These are phyloP conservation scores for Crossaster papposus DNA, from an alignment of 53 echinoderm and acorn worm species.

Conservation along the genomic window DNA sequence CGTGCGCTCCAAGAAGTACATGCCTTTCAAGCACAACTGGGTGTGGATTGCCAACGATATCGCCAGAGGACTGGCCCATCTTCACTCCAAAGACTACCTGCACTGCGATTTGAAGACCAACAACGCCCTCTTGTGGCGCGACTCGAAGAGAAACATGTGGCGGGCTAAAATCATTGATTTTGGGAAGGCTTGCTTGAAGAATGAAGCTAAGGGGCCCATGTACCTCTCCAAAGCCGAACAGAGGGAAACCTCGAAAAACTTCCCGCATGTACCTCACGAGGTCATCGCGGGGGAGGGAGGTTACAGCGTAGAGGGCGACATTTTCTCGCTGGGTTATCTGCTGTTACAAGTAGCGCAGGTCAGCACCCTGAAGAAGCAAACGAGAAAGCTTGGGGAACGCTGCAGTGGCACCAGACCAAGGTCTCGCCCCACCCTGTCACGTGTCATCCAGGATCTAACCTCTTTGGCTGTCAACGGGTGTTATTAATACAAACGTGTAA, in stretches of 20 bases:
- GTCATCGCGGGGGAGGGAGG: conserved; percentile 10
- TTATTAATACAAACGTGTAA: neutral
- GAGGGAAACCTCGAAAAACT: neutral
- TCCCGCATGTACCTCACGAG: conserved; percentile 45
- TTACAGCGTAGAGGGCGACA: conserved; percentile 48
- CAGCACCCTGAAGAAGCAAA: neutral
- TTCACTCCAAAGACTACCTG: conserved; percentile 35
- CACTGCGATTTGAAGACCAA: conserved; percentile 61
- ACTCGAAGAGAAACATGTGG: conserved; percentile 11
- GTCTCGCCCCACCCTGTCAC: conserved; percentile 9
- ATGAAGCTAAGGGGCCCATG: conserved; percentile 18
- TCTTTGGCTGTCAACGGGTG: conserved; percentile 22
- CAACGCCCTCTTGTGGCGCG: conserved; percentile 46
- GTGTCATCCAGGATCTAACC: conserved; percentile 20
- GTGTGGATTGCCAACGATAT: conserved; percentile 39
- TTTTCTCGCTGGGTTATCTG: conserved; percentile 37
- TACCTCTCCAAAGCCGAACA: neutral
- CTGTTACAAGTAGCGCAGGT: conserved; percentile 29
- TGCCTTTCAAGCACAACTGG: conserved; percentile 30
- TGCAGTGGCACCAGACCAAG: neutral
- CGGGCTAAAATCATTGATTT: conserved; percentile 60
- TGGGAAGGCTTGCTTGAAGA: conserved; percentile 11
- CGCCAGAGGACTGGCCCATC: conserved; percentile 22
- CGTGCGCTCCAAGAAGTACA: neutral
- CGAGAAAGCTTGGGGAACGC: conserved; percentile 16